Evolutionary conservation across 1,140 invertebrate species (phyloP), one percentile per base, ranked within the genome.

Genomic region (Sinella curviseta): DNA sequence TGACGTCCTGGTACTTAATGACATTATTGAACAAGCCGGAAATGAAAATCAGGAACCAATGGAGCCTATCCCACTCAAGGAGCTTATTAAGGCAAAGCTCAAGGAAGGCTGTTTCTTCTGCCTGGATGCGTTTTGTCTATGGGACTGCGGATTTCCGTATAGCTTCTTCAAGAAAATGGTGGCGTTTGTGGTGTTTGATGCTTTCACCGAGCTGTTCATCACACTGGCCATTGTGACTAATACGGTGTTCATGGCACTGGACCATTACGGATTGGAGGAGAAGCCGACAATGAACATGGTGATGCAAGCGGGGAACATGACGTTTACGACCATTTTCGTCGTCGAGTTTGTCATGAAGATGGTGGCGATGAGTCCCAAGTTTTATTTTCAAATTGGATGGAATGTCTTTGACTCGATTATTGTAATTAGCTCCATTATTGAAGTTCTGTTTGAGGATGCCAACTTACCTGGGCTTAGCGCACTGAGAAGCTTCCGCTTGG

Each of bases 1-100:
- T 98, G 96, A 98, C 91, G 95, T 98, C 76, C 96, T 97, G 95
- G 95, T 98, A 80, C 88, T 98, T 82, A 97, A 97, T 87, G 95
- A 98, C 87, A 97, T 98, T 81, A 96, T 98, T 83, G 96, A 97
- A 87, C 95, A 97, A 89, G 96, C 95, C 39, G 94, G 93, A 82
- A 93, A 93, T 35, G 39, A 48, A 48, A 48, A 17, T 48, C 4
- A 60, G 24, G 30, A 8, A 36, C 2, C 4, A 31, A 3, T 14
- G 8, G 24, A 60, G 55, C 24, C 55, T 14, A 24, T 60, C 55
- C 8, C 8, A 94, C 95, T 86, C 93, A 93, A 83, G 94, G n/a
- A 96, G 93, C 57, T 77, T 54, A 60, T 90, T 94, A 96, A 95
- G 87, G 94, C 97, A 86, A 94, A 92, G 86, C 88, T 93, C 60